Percentiles rank a stretch among this genome's conserved stretches.
phyloP scores from a whole-genome alignment of 2,888 invertebrate genomes.

The Machimus rusticus region DNA sequence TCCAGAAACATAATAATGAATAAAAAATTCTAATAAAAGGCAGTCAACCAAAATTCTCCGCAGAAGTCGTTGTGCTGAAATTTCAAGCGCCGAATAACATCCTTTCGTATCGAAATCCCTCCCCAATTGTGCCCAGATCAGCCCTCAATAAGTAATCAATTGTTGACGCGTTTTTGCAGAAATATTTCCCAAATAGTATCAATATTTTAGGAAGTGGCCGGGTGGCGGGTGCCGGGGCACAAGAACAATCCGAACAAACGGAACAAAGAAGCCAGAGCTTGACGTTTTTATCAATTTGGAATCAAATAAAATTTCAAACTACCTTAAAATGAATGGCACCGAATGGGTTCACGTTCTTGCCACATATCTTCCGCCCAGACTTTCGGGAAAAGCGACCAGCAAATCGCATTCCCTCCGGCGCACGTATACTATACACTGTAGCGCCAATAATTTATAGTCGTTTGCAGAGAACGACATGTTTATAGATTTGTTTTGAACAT shows the following conservation, averaged over 20 bases:
- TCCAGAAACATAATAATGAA: neutral
- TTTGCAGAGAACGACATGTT: slow-evolving; percentile 44
- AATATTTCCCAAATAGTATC: slow-evolving; percentile 7
- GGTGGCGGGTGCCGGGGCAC: neutral
- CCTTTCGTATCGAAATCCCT: neutral
- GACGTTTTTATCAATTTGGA: slow-evolving; percentile 35
- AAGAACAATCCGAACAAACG: slow-evolving; percentile 3
- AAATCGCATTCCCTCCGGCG: slow-evolving; percentile 25
- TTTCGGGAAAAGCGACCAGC: slow-evolving; percentile 20
- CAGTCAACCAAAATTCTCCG: neutral
- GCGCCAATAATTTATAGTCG: slow-evolving; percentile 45
- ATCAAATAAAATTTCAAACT: slow-evolving; percentile 39
- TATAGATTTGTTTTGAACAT: slow-evolving; percentile 47
- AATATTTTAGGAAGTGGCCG: slow-evolving; percentile 12
- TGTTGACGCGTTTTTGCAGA: neutral
- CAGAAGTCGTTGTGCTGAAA: neutral
- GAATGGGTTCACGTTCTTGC: slow-evolving; percentile 36
- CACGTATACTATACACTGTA: slow-evolving; percentile 19
- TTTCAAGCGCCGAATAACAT: neutral
- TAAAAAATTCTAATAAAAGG: neutral
- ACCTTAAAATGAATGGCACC: slow-evolving; percentile 37
- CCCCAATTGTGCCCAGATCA: neutral
- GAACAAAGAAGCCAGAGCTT: slow-evolving; percentile 17
- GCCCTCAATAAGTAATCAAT: neutral
- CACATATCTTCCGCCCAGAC: slow-evolving; percentile 27